phyloP scores from a whole-genome alignment of 30 jellyfish, hydroid and myxozoan species.

The Phacellophora camtschatica region DNA sequence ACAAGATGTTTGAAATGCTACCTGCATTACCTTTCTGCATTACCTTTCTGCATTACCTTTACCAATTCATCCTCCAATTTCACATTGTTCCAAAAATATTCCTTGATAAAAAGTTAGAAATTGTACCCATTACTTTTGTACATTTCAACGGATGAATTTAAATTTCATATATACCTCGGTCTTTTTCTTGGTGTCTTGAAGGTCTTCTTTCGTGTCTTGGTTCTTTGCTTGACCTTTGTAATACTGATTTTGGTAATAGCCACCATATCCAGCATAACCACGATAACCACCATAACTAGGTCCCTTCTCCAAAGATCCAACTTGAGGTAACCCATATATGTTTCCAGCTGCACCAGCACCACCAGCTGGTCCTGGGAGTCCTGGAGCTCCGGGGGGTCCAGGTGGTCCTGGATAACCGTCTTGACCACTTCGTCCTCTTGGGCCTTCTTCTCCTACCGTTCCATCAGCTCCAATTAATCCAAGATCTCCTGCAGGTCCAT shows the following conservation, averaged over 20 bases:
- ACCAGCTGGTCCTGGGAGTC: constrained; percentile 71
- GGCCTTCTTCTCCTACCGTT: constrained; percentile 54
- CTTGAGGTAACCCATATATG: neutral
- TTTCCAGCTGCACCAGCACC: constrained; percentile 16
- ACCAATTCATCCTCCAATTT: too few relatives aligned
- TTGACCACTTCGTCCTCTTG: constrained; percentile 72
- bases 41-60: too few relatives aligned
- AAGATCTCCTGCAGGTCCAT: constrained; percentile 49
- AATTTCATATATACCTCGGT: neutral
- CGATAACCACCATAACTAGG: constrained; percentile 58
- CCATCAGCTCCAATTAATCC: constrained; percentile 74
- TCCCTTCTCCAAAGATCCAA: constrained; percentile 68
- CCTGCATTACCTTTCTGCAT: too few relatives aligned
- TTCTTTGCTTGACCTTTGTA: constrained; percentile 34
- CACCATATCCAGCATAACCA: constrained; percentile 44
- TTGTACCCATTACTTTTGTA: too few relatives aligned
- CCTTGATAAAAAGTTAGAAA: too few relatives aligned
- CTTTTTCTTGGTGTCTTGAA: neutral
- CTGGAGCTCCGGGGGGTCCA: constrained; percentile 82
- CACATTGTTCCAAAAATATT: too few relatives aligned
- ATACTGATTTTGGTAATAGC: constrained; percentile 29
- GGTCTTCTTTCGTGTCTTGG: constrained; percentile 8
- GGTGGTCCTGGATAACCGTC: constrained; percentile 93
- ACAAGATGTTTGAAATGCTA: too few relatives aligned
- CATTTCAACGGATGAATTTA: too few relatives aligned